Evolutionary conservation across 2,888 invertebrate genomes (phyloP).

Genomic region (Eilema caniola): DNA sequence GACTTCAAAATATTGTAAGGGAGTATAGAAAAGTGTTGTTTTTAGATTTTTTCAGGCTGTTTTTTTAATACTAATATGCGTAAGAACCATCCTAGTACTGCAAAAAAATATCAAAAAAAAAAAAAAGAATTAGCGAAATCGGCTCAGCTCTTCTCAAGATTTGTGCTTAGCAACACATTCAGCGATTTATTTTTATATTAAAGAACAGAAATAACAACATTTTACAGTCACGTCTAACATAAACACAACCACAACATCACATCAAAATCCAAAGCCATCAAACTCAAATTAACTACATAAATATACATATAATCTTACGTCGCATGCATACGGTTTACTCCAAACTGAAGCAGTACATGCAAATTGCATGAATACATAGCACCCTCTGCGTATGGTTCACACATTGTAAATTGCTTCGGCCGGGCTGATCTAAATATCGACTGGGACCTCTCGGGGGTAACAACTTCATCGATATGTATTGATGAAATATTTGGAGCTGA

Average conservation of each 20-base stretch:
- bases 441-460: slow-evolving; percentile 42
- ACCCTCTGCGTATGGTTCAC: slow-evolving; percentile 51
- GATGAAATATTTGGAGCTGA: slow-evolving; percentile 23
- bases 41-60: too few relatives aligned
- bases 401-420: slow-evolving; percentile 69
- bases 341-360: slow-evolving; percentile 59
- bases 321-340: slow-evolving; percentile 51
- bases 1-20: too few relatives aligned
- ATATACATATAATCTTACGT: slow-evolving; percentile 50
- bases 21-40: too few relatives aligned
- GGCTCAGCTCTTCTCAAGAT: too few relatives aligned
- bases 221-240: background rate
- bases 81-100: too few relatives aligned
- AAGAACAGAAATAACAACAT: too few relatives aligned
- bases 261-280: slow-evolving; percentile 33
- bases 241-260: slow-evolving; percentile 6
- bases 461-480: slow-evolving; percentile 40
- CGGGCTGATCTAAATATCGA: slow-evolving; percentile 62
- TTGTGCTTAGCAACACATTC: too few relatives aligned
- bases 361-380: slow-evolving; percentile 65
- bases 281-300: slow-evolving; percentile 47
- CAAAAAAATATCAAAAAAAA: too few relatives aligned
- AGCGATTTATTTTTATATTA: too few relatives aligned
- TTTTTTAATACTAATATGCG: too few relatives aligned
- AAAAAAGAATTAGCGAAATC: too few relatives aligned